phyloP scores from a whole-genome alignment of 2,113 vertebrate species.

The Laterallus jamaicensis region DNA sequence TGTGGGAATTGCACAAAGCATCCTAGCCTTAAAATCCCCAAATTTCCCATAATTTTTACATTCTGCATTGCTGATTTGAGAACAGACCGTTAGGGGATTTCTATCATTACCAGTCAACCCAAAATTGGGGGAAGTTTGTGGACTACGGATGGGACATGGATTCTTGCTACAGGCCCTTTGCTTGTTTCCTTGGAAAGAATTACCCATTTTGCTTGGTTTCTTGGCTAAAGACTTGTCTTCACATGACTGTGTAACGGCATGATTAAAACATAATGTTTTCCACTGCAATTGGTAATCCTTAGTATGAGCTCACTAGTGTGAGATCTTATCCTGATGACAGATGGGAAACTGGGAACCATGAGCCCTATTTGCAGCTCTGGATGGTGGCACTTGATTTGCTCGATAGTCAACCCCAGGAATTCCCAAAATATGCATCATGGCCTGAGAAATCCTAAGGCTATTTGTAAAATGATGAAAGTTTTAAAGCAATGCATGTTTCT shows the following conservation, averaged over 20 bases:
- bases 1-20: neutral
- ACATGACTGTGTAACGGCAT: neutral
- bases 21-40: neutral
- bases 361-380: neutral
- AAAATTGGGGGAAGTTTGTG: neutral
- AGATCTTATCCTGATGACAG: slow-evolving; percentile 51
- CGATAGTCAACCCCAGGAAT: neutral
- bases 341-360: neutral
- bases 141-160: neutral
- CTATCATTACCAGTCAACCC: neutral
- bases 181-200: neutral
- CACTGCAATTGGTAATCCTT: slow-evolving; percentile 24
- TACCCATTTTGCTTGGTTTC: slow-evolving; percentile 5
- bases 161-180: neutral
- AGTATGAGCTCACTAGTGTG: slow-evolving; percentile 41
- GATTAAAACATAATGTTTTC: slow-evolving; percentile 54
- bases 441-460: neutral
- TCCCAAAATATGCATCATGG: neutral
- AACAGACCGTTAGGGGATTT: neutral
- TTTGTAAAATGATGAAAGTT: neutral
- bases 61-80: neutral
- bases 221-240: slow-evolving; percentile 24
- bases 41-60: neutral
- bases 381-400: slow-evolving; percentile 11
- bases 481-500: neutral